phyloP scores from a whole-genome alignment of 2,797 vertebrate species.

The Acanthornis magna region DNA sequence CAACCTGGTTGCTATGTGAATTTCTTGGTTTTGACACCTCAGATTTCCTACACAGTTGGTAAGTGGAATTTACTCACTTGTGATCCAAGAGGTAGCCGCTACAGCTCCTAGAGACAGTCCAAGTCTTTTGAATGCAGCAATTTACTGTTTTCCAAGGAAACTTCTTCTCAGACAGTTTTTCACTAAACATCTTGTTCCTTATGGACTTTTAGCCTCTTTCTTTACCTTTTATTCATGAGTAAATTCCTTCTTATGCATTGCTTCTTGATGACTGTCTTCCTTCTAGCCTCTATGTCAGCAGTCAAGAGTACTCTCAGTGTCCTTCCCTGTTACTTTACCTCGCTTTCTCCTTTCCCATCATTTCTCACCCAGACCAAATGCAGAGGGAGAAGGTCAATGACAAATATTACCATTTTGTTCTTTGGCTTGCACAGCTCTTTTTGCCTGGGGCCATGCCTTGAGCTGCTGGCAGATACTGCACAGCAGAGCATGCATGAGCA shows the following conservation, averaged over 20 bases:
- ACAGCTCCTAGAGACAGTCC: background rate
- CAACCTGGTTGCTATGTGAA: background rate
- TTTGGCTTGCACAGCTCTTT: background rate
- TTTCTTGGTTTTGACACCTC: background rate
- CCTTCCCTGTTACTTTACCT: background rate
- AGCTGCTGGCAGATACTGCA: background rate
- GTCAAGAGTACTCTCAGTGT: background rate
- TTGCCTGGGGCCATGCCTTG: background rate
- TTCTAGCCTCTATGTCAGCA: background rate
- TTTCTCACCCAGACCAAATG: background rate
- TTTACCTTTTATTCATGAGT: background rate
- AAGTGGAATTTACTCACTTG: background rate
- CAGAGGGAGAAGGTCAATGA: background rate
- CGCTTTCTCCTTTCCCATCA: background rate
- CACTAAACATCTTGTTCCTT: background rate
- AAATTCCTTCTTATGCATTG: background rate
- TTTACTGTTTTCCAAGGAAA: background rate
- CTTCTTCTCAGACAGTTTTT: background rate
- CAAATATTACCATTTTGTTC: background rate
- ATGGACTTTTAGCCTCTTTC: background rate
- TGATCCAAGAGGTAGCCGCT: background rate
- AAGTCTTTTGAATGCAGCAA: background rate
- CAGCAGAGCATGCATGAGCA: background rate
- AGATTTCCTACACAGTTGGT: background rate
- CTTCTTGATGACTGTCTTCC: background rate